A percentile compares a stretch with the other conserved stretches of the same genome.
Evolutionary conservation across 2,113 vertebrate genomes (phyloP).

Genomic region (Montifringilla adamsi): DNA sequence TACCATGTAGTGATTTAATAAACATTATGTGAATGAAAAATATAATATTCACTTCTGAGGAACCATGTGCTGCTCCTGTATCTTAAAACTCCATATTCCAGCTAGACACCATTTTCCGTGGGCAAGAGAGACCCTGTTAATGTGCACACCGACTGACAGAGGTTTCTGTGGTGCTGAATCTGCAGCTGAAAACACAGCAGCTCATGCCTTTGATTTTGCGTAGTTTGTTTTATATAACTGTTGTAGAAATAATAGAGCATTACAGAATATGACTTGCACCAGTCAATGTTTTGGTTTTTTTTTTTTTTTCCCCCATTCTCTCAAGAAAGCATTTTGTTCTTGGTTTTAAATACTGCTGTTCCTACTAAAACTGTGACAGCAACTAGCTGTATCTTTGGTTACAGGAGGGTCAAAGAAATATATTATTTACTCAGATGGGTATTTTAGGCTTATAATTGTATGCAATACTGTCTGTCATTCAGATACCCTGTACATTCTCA

Average conservation of each 20-base stretch:
- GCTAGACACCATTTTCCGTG: neutral
- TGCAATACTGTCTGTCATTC: neutral
- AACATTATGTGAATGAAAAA: neutral
- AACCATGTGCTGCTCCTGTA: neutral
- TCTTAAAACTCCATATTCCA: neutral
- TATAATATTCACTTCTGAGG: neutral
- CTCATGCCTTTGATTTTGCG: neutral
- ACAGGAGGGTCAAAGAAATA: neutral
- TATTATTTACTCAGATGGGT: accelerated
- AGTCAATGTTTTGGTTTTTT: neutral
- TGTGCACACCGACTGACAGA: neutral
- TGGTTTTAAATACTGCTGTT: neutral
- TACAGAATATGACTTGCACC: neutral
- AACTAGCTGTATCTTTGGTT: neutral
- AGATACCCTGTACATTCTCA: neutral
- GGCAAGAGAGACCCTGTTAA: neutral
- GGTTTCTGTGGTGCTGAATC: neutral
- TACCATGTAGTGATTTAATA: neutral
- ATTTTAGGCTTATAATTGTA: neutral
- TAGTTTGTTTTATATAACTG: neutral
- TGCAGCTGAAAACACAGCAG: neutral
- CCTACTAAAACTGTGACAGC: neutral
- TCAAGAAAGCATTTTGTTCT: neutral
- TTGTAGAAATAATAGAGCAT: neutral
- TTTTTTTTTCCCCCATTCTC: neutral